A percentile compares a stretch with the other conserved stretches of the same genome.
These are phyloP conservation scores for Xiphorhynchus elegans DNA, from an alignment of 2,113 vertebrate genomes.

Conservation along the genomic window DNA sequence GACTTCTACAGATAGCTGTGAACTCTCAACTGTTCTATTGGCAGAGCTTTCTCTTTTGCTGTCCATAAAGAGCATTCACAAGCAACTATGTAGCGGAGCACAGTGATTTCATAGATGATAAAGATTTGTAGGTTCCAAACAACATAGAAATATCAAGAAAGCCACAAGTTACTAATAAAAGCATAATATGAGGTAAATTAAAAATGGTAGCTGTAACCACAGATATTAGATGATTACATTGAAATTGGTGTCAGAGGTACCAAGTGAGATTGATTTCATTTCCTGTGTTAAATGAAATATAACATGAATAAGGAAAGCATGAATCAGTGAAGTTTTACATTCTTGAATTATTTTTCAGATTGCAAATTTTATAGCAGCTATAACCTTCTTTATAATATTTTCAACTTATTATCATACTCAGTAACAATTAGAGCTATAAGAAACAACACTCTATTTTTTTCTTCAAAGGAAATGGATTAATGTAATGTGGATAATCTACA, in stretches of 20 bases:
- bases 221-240: slow-evolving; percentile 22
- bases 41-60: background rate
- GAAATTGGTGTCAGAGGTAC: background rate
- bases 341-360: background rate
- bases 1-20: accelerated
- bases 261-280: slow-evolving; percentile 2
- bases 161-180: slow-evolving; percentile 35
- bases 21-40: background rate
- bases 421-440: background rate
- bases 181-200: background rate
- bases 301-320: background rate
- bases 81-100: background rate
- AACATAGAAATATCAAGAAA: background rate
- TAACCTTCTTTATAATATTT: background rate
- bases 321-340: background rate
- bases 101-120: background rate
- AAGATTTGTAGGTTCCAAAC: background rate
- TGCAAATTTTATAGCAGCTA: background rate
- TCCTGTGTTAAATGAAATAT: slow-evolving; percentile 7
- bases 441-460: background rate
- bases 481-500: background rate
- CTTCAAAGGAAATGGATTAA: background rate
- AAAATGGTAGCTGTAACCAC: slow-evolving; percentile 23
- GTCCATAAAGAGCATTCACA: background rate
- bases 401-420: background rate